Conservation (phyloP, 2,113 vertebrate genomes). For the Phalacrocorax pelagicus region DNA sequence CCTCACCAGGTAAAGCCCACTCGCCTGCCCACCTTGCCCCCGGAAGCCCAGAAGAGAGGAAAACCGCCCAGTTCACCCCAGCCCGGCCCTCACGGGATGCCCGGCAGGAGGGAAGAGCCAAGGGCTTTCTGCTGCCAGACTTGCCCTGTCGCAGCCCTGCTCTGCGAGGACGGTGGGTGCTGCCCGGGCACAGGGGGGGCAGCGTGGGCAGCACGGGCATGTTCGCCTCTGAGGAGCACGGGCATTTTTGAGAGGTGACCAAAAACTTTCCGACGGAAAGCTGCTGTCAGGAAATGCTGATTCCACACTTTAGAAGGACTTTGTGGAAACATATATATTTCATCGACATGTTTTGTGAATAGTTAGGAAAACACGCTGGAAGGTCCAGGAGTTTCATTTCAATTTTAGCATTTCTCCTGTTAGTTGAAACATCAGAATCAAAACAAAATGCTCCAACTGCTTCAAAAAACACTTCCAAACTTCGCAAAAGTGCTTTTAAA, state of each 20-base stretch:
- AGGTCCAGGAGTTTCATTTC: neutral
- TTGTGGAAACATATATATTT: neutral
- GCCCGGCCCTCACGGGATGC: too few relatives aligned
- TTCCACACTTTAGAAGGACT: neutral
- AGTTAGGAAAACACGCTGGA: neutral
- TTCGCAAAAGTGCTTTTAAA: rapidly evolving
- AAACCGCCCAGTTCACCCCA: neutral
- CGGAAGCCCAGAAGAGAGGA: neutral
- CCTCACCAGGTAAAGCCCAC: neutral
- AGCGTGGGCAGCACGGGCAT: neutral
- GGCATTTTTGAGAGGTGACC: neutral
- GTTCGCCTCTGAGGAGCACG: neutral
- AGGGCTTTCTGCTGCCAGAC: neutral
- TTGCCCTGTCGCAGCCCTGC: neutral
- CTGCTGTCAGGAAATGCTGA: neutral
- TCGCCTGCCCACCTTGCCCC: neutral
- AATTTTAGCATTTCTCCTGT: neutral
- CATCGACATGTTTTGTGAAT: neutral
- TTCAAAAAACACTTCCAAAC: neutral
- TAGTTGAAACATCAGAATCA: neutral
- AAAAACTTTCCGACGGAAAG: neutral
- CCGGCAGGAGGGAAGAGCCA: neutral
- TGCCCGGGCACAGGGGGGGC: neutral
- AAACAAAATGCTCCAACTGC: neutral
- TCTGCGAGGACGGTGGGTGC: neutral